Evolutionary conservation across 2,113 vertebrate species (phyloP), one percentile per base, ranked within the genome.

Genomic region (Microcebus murinus): DNA sequence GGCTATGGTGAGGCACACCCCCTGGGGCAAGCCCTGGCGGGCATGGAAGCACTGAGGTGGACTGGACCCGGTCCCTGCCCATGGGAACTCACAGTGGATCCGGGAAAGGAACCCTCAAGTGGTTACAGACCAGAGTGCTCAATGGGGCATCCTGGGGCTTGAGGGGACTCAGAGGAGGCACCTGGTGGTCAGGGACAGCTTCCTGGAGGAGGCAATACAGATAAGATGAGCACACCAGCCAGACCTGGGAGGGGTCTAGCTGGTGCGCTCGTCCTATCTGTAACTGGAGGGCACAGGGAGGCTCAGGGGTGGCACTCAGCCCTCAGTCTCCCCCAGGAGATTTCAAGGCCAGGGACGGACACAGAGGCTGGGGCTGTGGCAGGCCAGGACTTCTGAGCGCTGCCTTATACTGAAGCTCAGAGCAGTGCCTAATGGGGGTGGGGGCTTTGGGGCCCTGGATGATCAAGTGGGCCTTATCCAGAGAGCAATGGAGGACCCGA

Each of bases 1-100:
- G 0, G 80, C 94, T 99, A 99, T 0, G 99, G 99, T 99, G 96
- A 99, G 99, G 7, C 1, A 0, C 52, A 27, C 57, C 29, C 42
- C 50, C 15, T 3, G 67, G 36, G 48, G 45, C 50, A 3, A 50
- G 52, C 4, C 48, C 79, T 15, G 23, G n/a, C 4, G 0, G 52
- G 57, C 3, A 10, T 8, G 67, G 52, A n/a, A 63, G 21, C n/a
- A 18, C 65, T 1, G 36, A 31, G 34, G 48, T 13, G 15, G 21
- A 3, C 2, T 25, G 29, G 23, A 21, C 95, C 57, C 7, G 12
- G 10, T 12, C 18, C 34, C 65, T 21, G 34, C 17, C 13, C 74
- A 21, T 70, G 31, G 83, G 39, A 83, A 4, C 6, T 36, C 15
- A 0, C 0, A 9, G 34, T 36, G 50, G 42, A 36, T 42, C 50